Base-by-base conservation (phyloP, 2,113 vertebrate species). In the Ovibos moschatus region DNA sequence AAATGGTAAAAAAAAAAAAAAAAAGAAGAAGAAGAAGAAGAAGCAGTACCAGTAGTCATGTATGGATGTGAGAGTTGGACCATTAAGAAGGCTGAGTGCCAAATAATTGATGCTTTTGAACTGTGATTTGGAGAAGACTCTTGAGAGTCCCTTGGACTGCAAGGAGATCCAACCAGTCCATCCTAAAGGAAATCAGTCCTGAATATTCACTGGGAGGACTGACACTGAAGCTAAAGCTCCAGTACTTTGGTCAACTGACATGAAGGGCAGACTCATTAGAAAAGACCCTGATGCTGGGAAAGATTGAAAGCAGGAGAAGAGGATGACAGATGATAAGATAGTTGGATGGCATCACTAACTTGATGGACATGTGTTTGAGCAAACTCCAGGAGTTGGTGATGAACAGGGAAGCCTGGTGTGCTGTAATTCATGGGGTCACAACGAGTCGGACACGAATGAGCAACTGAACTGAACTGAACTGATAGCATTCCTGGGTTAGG, bases 381-480 rank as follows among this genome's bases (percentile, higher is more conserved):
- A 40, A 74, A 40, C 67, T 74, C 21, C 21, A 25, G 67, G 67
- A 74, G 67, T 6, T 74, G n/a, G 21, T 40, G 11, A 40, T 36
- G 1, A 40, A 74, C 36, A 3, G 67, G 67, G 0, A 74, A 30
- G 36, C 67, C 67, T 74, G 36, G 67, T 0, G 11, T 23, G 67
- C 36, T 23, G 36, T 36, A 25, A 1, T 74, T 40, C 36, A 74
- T 13, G 19, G 21, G 21, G 19, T 74, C 67, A 74, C 67, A 40
- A 74, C 1, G 0, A 43, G 36, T 74, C 0, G 0, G 36, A 74
- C 71, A 74, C 1, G 0, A 40, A 40, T 40, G 36, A 40, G 36
- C 71, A 74, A 74, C 36, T 43, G 11, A 74, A 36, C 64, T 36
- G n/a, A 71, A 71, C 64, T 36, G n/a, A 71, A 71, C 64, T 71